Base-by-base conservation (phyloP, 2,888 invertebrate species). In the Meandrusa payeni region DNA sequence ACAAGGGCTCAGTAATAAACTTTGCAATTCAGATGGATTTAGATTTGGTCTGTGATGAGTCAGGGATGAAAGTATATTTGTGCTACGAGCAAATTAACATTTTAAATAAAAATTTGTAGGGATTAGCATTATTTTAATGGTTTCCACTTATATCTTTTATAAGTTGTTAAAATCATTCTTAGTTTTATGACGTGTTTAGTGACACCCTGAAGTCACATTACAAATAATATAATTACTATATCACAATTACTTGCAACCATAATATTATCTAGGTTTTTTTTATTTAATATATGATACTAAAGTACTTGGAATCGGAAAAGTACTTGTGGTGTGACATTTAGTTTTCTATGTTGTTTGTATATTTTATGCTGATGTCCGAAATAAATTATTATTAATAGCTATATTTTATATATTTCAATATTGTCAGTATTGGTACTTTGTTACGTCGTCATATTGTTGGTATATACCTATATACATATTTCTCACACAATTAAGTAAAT, bases 11-110 rank as follows among this genome's bases (percentile, higher is more conserved):
- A 55, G 58, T 56, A 61, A 58, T 48, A 62, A 61, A 67, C 58
- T 65, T 72, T 67, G 70, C 62, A 68, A 73, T 71, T 73, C 65
- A 72, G 68, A 70, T 69, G 74, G 74, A 77, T 76, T 70, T 71
- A 76, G 70, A 76, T 75, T 76, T 69, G 76, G 78, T 82, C 80
- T 85, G 86, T 83, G 85, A 82, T 83, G 71, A 75, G 69, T 77
- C 76, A 76, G 72, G 75, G 72, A 65, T 62, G 65, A 77, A 73
- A 76, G 73, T 78, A 76, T 78, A 79, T 78, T 71, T 76, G 81
- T 78, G 86, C 79, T 86, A 77, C 81, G 76, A 83, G 85, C 82
- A 81, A 83, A 81, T 75, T 78, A 82, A 77, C 76, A 76, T 80
- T 85, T 86, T 75, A 74, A 77, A 78, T 77, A 75, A 78, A 77